A percentile compares a stretch with the other conserved stretches of the same genome.
Evolutionary conservation across 2,113 vertebrate species (phyloP).

Genomic region (Oreocharis arfaki): DNA sequence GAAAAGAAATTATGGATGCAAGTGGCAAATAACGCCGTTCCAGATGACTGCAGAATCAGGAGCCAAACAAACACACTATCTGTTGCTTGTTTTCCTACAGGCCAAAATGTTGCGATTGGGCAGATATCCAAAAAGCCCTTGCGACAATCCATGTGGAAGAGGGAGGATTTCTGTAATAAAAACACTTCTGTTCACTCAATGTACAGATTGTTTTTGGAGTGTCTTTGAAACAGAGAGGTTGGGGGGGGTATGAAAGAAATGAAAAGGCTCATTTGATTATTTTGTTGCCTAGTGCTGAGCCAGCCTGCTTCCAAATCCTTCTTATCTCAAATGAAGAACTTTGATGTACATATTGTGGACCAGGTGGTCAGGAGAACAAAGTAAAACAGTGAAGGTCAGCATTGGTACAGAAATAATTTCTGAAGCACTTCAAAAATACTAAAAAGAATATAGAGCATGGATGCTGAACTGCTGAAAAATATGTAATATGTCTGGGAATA

Average conservation of each 20-base stretch:
- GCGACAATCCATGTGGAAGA: slow-evolving; percentile 35
- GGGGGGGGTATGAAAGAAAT: background rate
- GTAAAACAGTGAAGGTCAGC: background rate
- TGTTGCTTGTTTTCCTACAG: slow-evolving; percentile 59
- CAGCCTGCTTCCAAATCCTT: slow-evolving; percentile 19
- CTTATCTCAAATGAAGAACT: slow-evolving; percentile 29
- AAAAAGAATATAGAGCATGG: background rate
- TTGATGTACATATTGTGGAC: slow-evolving; percentile 28
- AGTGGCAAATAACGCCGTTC: slow-evolving; percentile 16
- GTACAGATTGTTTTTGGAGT: slow-evolving; percentile 52
- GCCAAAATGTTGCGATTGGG: slow-evolving; percentile 54
- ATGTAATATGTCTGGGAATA: background rate
- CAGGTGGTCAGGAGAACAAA: slow-evolving; percentile 32
- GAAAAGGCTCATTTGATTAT: slow-evolving; percentile 47
- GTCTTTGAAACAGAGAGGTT: slow-evolving; percentile 36
- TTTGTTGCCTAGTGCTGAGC: background rate
- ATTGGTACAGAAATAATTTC: background rate
- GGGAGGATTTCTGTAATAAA: slow-evolving; percentile 54
- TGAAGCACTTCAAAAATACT: background rate
- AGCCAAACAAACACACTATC: slow-evolving; percentile 54
- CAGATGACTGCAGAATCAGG: slow-evolving; percentile 35
- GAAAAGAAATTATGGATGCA: slow-evolving; percentile 33
- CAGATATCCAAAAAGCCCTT: slow-evolving; percentile 54
- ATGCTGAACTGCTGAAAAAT: background rate
- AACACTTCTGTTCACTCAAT: slow-evolving; percentile 56